Evolutionary conservation across 1,140 invertebrate genomes (phyloP).

Genomic region (Cylas formicarius): DNA sequence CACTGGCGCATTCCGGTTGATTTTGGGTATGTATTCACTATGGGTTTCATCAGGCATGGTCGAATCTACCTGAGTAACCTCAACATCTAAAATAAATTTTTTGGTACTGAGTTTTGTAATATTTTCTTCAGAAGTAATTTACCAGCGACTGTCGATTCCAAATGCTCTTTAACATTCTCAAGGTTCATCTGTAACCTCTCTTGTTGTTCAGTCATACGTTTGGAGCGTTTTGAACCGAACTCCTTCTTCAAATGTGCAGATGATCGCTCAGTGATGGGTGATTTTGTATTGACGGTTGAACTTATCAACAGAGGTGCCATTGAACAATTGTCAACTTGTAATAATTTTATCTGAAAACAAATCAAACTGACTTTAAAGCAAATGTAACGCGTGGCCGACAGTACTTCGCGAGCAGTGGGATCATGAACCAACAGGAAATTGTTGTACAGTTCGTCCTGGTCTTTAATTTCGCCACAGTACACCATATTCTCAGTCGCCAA

Average conservation of each 20-base stretch:
- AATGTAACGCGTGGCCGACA: too few relatives aligned
- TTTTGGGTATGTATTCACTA: constrained; percentile 37
- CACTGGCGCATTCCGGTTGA: constrained; percentile 43
- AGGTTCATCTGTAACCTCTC: constrained; percentile 46
- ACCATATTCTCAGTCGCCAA: too few relatives aligned
- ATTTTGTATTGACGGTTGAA: constrained; percentile 1
- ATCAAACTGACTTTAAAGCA: too few relatives aligned
- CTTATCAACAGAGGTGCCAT: constrained; percentile 18
- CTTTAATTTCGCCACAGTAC: too few relatives aligned
- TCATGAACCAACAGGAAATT: too few relatives aligned
- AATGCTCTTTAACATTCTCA: constrained; percentile 42
- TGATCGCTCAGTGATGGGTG: constrained; percentile 8
- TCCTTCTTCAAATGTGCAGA: constrained; percentile 42
- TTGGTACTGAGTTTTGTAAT: neutral
- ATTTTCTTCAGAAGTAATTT: constrained; percentile 11
- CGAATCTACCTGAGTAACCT: constrained; percentile 14
- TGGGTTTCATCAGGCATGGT: constrained; percentile 21
- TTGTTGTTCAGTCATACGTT: constrained; percentile 44
- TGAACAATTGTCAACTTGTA: constrained; percentile 21
- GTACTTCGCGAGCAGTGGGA: too few relatives aligned
- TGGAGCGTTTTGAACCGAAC: constrained; percentile 48
- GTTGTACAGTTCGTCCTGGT: too few relatives aligned
- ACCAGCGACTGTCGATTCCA: constrained; percentile 46
- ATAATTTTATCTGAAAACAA: constrained; percentile 24
- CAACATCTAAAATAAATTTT: constrained; percentile 25